Conservation (phyloP, 2,797 vertebrate species). For the Pipistrellus pygmaeus region DNA sequence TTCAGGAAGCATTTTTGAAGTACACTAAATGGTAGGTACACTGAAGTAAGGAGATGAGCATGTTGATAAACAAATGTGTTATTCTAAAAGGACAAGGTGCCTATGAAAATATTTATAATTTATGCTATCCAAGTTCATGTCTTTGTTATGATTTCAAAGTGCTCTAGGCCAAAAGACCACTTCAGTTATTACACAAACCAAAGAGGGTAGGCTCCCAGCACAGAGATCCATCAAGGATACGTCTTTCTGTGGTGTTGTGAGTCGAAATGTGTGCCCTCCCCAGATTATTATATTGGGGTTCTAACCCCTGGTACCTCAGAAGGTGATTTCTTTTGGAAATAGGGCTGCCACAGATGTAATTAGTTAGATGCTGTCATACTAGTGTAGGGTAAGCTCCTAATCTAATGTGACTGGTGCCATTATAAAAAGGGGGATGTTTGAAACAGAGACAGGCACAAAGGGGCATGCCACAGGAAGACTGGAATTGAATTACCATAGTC, state of each 20-base stretch:
- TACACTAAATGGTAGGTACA: neutral
- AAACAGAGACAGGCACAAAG: neutral
- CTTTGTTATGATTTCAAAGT: conserved; percentile 63
- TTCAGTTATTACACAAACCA: conserved; percentile 54
- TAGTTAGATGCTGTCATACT: neutral
- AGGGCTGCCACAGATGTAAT: neutral
- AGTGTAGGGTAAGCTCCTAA: neutral
- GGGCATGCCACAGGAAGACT: neutral
- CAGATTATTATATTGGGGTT: neutral
- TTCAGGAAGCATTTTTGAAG: neutral
- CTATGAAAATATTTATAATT: conserved; percentile 54
- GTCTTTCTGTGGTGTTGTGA: conserved; percentile 17
- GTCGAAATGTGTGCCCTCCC: conserved; percentile 4
- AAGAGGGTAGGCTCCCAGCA: neutral
- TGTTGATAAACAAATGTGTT: conserved; percentile 60
- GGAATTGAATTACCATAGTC: neutral
- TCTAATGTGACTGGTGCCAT: neutral
- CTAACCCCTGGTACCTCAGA: conserved; percentile 7
- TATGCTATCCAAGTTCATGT: neutral
- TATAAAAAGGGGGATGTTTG: neutral
- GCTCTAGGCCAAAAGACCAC: conserved; percentile 1
- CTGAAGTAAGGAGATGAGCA: conserved; percentile 11
- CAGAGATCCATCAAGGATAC: neutral
- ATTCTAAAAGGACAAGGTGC: conserved; percentile 60
- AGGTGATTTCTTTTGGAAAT: conserved; percentile 32